phyloP scores from a whole-genome alignment of 1,140 invertebrate species.

The Drosophila insularis region DNA sequence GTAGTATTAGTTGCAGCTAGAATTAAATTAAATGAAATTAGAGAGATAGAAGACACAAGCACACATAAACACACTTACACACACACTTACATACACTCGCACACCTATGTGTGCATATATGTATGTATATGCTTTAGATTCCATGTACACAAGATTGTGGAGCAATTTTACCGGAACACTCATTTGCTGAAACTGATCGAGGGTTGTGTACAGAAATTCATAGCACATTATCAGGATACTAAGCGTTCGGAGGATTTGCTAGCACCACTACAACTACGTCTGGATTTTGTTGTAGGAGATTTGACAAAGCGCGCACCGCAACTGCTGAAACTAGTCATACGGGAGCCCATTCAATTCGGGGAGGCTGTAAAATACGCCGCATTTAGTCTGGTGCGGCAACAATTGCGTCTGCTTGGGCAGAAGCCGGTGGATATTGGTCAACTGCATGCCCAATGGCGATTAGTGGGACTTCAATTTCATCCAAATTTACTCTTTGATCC shows the following conservation, averaged over 20 bases:
- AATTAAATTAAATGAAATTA: background rate
- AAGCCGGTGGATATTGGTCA: constrained; percentile 68
- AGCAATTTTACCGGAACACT: constrained; percentile 52
- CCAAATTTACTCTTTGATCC: constrained; percentile 52
- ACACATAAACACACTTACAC: background rate
- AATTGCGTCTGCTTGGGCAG: constrained; percentile 35
- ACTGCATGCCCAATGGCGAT: constrained; percentile 63
- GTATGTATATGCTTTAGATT: constrained; percentile 45
- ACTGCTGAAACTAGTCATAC: constrained; percentile 50
- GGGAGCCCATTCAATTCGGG: constrained; percentile 68
- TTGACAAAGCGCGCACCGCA: constrained; percentile 32
- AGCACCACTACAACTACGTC: constrained; percentile 53
- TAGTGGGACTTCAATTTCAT: constrained; percentile 64
- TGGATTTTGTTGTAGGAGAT: constrained; percentile 58
- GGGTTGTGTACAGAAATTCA: constrained; percentile 40
- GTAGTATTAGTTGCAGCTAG: constrained; percentile 38
- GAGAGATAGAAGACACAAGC: background rate
- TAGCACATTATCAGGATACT: constrained; percentile 35
- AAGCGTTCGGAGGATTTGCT: constrained; percentile 59
- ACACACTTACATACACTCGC: background rate
- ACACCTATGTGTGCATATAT: background rate
- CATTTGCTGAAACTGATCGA: constrained; percentile 62
- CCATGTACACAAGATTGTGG: constrained; percentile 60
- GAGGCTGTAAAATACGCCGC: constrained; percentile 65
- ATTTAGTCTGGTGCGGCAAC: constrained; percentile 53